phyloP scores from a whole-genome alignment of 1,140 invertebrate genomes.

The Anagrus nilaparvatae region DNA sequence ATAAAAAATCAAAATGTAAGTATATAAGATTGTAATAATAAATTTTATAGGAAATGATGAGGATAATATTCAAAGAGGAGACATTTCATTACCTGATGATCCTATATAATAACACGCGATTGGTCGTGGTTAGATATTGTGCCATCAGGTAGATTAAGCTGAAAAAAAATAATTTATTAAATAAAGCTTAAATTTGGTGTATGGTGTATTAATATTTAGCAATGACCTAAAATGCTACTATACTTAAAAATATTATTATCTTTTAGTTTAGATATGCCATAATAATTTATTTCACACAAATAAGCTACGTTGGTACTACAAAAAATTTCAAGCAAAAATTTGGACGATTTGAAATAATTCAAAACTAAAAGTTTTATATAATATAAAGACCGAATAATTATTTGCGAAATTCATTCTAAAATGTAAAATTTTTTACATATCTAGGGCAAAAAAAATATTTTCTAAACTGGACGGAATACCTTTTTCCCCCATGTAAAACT shows the following conservation, averaged over 20 bases:
- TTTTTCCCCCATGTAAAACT: too few species aligned
- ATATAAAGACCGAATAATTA: too few species aligned
- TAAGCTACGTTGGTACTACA: conserved; percentile 5
- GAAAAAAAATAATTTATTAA: background rate
- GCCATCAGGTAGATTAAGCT: conserved; percentile 22
- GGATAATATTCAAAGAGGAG: conserved; percentile 23
- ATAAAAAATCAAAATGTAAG: too few species aligned
- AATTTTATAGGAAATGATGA: conserved; percentile 29
- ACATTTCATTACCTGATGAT: conserved; percentile 24
- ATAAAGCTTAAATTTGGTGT: background rate
- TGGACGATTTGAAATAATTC: too few species aligned
- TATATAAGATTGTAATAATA: too few species aligned
- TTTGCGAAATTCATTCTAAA: too few species aligned
- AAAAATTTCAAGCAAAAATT: too few species aligned
- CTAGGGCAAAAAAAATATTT: too few species aligned
- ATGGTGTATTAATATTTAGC: background rate
- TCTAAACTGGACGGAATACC: too few species aligned
- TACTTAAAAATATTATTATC: background rate
- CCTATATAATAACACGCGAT: conserved; percentile 18
- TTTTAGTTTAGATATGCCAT: background rate
- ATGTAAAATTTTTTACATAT: too few species aligned
- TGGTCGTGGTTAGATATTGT: conserved; percentile 20
- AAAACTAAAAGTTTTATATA: too few species aligned
- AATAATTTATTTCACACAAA: background rate
- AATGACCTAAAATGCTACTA: too few species aligned